Conservation (phyloP, 2,888 invertebrate species). For the Limnephilus lunatus region DNA sequence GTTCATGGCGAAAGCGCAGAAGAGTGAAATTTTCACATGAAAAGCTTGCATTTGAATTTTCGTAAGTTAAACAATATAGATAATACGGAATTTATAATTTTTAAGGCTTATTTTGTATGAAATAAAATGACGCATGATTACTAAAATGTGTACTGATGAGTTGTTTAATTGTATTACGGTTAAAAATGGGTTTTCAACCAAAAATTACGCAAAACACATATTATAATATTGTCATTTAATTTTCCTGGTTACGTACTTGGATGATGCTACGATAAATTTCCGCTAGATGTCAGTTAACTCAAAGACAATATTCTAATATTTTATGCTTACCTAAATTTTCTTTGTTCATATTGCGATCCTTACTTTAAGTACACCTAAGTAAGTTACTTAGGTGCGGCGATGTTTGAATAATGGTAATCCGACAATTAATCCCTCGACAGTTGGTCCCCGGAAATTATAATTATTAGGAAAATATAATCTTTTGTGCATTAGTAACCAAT, state of each 20-base stretch:
- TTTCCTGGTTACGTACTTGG: constrained; percentile 3
- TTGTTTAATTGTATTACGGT: not conserved
- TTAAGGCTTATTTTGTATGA: not conserved
- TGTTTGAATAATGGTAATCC: no score
- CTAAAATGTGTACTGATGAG: not conserved
- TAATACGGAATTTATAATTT: not conserved
- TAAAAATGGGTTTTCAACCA: not conserved
- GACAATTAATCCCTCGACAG: no score
- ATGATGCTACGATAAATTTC: not conserved
- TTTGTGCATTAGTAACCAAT: no score
- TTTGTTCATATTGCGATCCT: not conserved
- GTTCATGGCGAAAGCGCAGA: not conserved
- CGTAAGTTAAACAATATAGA: not conserved
- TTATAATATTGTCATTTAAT: not conserved
- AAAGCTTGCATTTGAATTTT: not conserved
- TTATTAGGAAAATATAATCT: no score
- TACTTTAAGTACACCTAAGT: no score
- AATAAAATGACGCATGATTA: not conserved
- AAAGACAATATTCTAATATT: not conserved
- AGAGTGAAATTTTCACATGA: not conserved
- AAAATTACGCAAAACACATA: not conserved
- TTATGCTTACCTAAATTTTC: not conserved
- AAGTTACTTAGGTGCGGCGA: no score
- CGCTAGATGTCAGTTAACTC: constrained; percentile 24
- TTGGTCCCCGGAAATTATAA: no score